phyloP scores from a whole-genome alignment of 1,140 invertebrate species.

The Cataglyphis hispanica region DNA sequence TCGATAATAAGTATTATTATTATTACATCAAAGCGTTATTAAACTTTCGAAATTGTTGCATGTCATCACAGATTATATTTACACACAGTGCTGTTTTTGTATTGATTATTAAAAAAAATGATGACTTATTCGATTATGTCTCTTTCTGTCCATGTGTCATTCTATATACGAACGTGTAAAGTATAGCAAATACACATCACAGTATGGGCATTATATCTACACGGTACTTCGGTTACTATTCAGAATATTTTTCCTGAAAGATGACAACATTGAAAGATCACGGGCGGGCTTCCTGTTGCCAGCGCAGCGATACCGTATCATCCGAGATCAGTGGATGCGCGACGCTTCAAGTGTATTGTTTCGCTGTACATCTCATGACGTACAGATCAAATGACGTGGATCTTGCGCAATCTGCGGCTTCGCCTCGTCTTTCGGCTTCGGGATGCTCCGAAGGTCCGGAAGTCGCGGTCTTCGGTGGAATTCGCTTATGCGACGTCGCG shows the following conservation, averaged over 20 bases:
- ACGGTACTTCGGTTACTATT: background rate
- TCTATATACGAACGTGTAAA: background rate
- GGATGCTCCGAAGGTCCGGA: slow-evolving; percentile 66
- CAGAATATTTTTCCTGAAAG: slow-evolving; percentile 39
- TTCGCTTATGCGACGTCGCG: slow-evolving; percentile 63
- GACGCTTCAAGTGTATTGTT: slow-evolving; percentile 51
- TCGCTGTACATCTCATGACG: slow-evolving; percentile 52
- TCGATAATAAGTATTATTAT: background rate
- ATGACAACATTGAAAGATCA: slow-evolving; percentile 39
- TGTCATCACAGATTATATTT: background rate
- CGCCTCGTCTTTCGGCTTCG: slow-evolving; percentile 67
- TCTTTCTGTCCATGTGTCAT: background rate
- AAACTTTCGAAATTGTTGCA: background rate
- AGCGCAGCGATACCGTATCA: slow-evolving; percentile 45
- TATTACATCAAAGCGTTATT: background rate
- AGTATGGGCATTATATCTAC: background rate
- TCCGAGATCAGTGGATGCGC: slow-evolving; percentile 44
- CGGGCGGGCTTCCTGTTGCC: slow-evolving; percentile 44
- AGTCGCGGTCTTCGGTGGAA: slow-evolving; percentile 64
- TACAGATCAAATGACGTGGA: slow-evolving; percentile 69
- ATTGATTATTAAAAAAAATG: background rate
- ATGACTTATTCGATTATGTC: background rate
- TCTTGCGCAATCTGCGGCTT: slow-evolving; percentile 66
- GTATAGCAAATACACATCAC: background rate
- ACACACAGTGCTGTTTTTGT: background rate